Conservation (phyloP, 1,140 invertebrate genomes). For the Amyelois transitella region DNA sequence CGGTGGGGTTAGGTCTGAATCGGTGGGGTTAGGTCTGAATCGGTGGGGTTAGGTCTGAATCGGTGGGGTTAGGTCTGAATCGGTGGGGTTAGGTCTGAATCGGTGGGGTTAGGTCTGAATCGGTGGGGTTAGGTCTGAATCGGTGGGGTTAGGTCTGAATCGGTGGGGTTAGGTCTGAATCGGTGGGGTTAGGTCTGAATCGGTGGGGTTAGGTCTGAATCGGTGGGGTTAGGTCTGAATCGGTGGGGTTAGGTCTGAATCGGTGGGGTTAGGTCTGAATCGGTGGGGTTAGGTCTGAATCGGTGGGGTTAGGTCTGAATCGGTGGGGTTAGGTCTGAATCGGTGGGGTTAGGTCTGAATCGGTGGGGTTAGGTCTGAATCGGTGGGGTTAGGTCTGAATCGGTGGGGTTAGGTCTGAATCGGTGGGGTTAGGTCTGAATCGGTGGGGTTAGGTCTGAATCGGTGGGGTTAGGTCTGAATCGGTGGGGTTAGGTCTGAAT, state of each 20-base stretch:
- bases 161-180: constrained; percentile 23
- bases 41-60: constrained; percentile 10
- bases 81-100: constrained; percentile 19
- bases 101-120: constrained; percentile 27
- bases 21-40: constrained; percentile 11
- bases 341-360: constrained; percentile 25
- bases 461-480: constrained; percentile 22
- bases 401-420: constrained; percentile 22
- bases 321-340: constrained; percentile 27
- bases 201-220: constrained; percentile 22
- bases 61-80: constrained; percentile 5
- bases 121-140: constrained; percentile 23
- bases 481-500: constrained; percentile 34
- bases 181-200: constrained; percentile 25
- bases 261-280: constrained; percentile 24
- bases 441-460: constrained; percentile 24
- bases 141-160: constrained; percentile 17
- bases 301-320: constrained; percentile 23
- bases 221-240: constrained; percentile 28
- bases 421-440: constrained; percentile 25
- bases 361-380: constrained; percentile 22
- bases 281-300: constrained; percentile 26
- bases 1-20: constrained; percentile 14
- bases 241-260: constrained; percentile 25
- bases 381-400: constrained; percentile 26